Conservation (phyloP, 2,797 vertebrate genomes). For the Erithacus rubecula region DNA sequence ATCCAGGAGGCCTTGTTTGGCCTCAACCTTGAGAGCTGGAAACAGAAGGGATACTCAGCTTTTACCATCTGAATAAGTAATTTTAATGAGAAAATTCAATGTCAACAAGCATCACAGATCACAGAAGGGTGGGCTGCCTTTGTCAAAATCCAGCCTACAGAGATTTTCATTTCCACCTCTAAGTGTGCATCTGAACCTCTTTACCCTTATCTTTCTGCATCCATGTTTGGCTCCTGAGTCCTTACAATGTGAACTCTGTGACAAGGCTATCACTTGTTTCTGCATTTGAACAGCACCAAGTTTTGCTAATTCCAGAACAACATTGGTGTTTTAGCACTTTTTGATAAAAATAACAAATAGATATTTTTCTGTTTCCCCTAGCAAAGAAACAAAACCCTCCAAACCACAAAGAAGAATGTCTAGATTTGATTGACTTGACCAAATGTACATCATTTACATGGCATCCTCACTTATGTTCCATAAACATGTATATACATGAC, state of each 20-base stretch:
- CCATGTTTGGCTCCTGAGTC: neutral
- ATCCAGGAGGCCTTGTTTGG: neutral
- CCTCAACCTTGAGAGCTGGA: neutral
- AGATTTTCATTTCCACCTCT: neutral
- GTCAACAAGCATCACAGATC: neutral
- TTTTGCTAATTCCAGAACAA: neutral
- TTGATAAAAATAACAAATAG: neutral
- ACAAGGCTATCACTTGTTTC: neutral
- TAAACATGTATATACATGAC: neutral
- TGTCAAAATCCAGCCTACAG: neutral
- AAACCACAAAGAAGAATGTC: neutral
- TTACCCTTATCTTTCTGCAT: neutral
- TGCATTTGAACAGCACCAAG: neutral
- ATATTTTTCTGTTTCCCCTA: neutral
- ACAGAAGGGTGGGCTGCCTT: neutral
- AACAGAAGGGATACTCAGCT: neutral
- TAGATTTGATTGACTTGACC: neutral
- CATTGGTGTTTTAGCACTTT: neutral
- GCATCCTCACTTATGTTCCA: neutral
- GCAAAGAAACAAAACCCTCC: neutral
- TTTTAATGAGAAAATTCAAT: neutral
- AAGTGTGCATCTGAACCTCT: neutral
- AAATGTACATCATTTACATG: neutral
- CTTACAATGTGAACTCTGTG: neutral
- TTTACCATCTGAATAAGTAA: neutral